Conservation (phyloP, 2,888 invertebrate species). For the Erebia ligea region DNA sequence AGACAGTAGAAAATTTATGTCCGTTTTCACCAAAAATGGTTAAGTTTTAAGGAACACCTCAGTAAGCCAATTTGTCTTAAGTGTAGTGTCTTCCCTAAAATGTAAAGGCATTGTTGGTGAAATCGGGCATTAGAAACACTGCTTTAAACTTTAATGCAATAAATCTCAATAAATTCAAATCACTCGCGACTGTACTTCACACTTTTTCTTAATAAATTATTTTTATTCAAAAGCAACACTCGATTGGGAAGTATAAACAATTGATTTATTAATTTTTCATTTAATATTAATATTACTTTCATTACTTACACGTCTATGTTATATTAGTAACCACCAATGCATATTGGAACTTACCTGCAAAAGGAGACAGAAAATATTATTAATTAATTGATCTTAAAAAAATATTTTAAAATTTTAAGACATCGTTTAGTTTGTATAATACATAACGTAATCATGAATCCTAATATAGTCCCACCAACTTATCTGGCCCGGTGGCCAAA, state of each 20-base stretch:
- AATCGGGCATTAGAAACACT: neutral
- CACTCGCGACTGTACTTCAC: conserved; percentile 20
- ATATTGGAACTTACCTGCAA: conserved; percentile 27
- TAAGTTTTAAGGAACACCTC: too few species aligned
- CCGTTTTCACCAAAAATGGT: too few species aligned
- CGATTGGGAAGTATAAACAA: conserved; percentile 37
- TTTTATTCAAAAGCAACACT: conserved; percentile 33
- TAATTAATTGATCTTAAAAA: too few species aligned
- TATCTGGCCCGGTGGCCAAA: too few species aligned
- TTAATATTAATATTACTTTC: conserved; percentile 17
- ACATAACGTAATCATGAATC: too few species aligned
- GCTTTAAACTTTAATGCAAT: conserved; percentile 2
- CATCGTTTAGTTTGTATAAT: too few species aligned
- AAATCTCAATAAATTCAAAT: conserved; percentile 22
- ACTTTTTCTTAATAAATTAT: conserved; percentile 30
- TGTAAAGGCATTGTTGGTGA: too few species aligned
- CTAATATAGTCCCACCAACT: too few species aligned
- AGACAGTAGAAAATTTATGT: too few species aligned
- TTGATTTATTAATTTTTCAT: conserved; percentile 32
- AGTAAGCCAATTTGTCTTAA: too few species aligned
- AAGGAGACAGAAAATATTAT: neutral
- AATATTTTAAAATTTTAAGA: too few species aligned
- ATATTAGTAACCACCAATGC: conserved; percentile 23
- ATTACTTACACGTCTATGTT: conserved; percentile 20
- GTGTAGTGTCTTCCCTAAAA: too few species aligned